Conservation (phyloP, 2,888 invertebrate species). For the Mesodorylaimus sp. region DNA sequence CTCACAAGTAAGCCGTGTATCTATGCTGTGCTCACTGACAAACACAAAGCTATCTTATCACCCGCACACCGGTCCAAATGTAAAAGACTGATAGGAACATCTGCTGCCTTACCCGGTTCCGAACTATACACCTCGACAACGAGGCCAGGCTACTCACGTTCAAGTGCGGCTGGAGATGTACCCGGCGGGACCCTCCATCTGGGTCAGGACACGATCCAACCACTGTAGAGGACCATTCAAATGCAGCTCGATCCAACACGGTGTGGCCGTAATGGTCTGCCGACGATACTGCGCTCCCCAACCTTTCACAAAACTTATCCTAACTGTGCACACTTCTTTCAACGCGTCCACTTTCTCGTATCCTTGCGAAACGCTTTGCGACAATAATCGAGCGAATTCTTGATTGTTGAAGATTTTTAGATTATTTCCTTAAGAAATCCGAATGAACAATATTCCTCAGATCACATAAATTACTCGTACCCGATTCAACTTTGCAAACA, state of each 20-base stretch:
- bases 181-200: slow-evolving; percentile 71
- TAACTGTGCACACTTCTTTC: slow-evolving; percentile 92
- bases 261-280: slow-evolving; percentile 91
- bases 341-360: slow-evolving; percentile 95
- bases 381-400: slow-evolving; percentile 83
- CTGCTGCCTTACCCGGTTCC: too few species aligned
- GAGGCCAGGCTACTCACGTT: too few species aligned
- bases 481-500: slow-evolving; percentile 93
- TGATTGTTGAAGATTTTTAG: slow-evolving; percentile 98
- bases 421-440: slow-evolving; percentile 52
- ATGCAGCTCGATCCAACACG: slow-evolving; percentile 96
- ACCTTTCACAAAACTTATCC: slow-evolving; percentile 90
- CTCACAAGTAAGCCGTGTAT: too few species aligned
- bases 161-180: too few species aligned
- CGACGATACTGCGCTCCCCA: slow-evolving; percentile 43
- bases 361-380: slow-evolving; percentile 86
- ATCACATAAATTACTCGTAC: too few species aligned
- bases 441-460: too few species aligned
- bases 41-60: too few species aligned
- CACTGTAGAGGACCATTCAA: slow-evolving; percentile 92
- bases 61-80: too few species aligned
- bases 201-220: slow-evolving; percentile 82
- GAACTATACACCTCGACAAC: too few species aligned
- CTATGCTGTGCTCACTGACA: too few species aligned
- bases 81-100: too few species aligned